A percentile compares a stretch with the other conserved stretches of the same genome.
phyloP scores from a whole-genome alignment of 2,113 vertebrate species.

The Cyprinodon variegatus region DNA sequence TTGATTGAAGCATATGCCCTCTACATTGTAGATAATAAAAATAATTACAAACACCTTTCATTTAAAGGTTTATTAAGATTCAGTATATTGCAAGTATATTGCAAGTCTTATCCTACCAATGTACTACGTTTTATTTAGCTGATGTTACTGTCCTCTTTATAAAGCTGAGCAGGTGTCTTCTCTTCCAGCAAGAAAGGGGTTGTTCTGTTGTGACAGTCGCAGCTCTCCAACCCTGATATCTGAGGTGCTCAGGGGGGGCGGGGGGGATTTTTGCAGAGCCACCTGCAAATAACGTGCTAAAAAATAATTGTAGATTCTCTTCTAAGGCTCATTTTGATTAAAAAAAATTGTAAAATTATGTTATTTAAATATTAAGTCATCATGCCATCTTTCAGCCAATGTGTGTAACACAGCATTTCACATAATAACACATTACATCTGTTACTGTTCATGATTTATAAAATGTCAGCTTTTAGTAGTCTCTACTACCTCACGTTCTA shows the following conservation, averaged over 20 bases:
- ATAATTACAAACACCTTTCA: neutral
- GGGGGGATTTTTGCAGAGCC: constrained; percentile 53
- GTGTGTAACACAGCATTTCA: neutral
- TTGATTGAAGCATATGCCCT: neutral
- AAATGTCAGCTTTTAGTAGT: neutral
- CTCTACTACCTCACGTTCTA: neutral
- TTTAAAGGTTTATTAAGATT: neutral
- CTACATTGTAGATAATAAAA: neutral
- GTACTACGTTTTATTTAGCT: constrained; percentile 14
- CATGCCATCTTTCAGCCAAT: constrained; percentile 5
- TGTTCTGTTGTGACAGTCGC: constrained; percentile 60
- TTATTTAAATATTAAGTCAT: neutral
- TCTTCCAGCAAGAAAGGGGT: constrained; percentile 32
- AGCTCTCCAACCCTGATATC: constrained; percentile 28
- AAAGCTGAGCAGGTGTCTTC: constrained; percentile 60
- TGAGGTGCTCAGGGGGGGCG: constrained; percentile 23
- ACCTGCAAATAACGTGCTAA: constrained; percentile 66
- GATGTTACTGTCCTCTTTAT: neutral
- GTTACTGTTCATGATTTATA: neutral
- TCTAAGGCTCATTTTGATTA: constrained; percentile 1
- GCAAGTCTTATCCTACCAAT: neutral
- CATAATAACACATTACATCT: neutral
- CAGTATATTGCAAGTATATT: neutral
- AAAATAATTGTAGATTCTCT: constrained; percentile 15
- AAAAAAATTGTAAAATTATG: neutral